Percentiles rank a stretch among this genome's conserved stretches.
Conservation (phyloP, 2,797 vertebrate species). For the Scolopax rusticola region DNA sequence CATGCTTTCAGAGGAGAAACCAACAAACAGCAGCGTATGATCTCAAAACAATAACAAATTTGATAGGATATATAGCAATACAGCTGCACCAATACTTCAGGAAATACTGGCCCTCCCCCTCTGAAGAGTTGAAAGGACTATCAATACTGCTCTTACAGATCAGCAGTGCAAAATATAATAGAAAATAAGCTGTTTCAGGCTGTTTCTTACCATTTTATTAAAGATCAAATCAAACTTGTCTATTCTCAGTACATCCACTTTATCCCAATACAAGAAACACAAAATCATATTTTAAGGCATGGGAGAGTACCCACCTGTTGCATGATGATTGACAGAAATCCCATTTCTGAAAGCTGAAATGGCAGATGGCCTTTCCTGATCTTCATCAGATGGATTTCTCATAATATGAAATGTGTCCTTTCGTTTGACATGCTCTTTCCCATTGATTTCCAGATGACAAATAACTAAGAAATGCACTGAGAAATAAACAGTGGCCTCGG, state of each 20-base stretch:
- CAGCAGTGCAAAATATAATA: neutral
- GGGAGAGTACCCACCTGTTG: neutral
- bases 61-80: neutral
- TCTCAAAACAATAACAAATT: neutral
- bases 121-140: neutral
- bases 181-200: neutral
- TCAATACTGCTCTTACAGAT: neutral
- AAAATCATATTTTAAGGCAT: neutral
- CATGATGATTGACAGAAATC: slow-evolving; percentile 19
- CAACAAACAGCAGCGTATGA: neutral
- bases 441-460: slow-evolving; percentile 40
- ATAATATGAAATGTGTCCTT: slow-evolving; percentile 44
- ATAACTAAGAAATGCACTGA: neutral
- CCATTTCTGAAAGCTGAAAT: slow-evolving; percentile 42
- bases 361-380: slow-evolving; percentile 40
- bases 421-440: neutral
- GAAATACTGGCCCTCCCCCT: neutral
- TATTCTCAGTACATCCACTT: neutral
- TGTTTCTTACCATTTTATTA: slow-evolving; percentile 8
- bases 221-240: neutral
- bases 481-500: neutral
- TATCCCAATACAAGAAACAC: neutral
- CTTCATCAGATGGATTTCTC: slow-evolving; percentile 45
- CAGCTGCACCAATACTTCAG: neutral
- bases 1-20: neutral